Base-by-base conservation (phyloP, 2,113 vertebrate genomes). In the Pampusana beccarii region DNA sequence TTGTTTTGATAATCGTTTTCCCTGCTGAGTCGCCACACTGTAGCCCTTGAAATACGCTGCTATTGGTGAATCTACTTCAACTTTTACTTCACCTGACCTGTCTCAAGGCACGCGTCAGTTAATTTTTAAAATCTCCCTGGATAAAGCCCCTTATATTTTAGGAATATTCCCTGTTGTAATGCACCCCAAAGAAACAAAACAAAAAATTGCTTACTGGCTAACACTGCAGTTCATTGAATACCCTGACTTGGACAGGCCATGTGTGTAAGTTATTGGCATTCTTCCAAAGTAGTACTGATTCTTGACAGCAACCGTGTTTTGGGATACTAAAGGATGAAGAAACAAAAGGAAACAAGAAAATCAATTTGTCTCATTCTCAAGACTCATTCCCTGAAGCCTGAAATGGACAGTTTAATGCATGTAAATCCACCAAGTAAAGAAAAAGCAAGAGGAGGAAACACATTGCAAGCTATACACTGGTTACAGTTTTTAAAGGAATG, bases 1-100 rank as follows among this genome's bases (percentile, higher is more conserved):
- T 93, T 91, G 54, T 91, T 91, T 80, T 64, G 86, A 88, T 77
- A 78, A 66, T 74, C 10, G 3, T 90, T 50, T 93, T 77, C 88
- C 79, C 64, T 83, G 23, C 67, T 74, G 71, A 66, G 53, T 60
- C 93, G 56, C 71, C 75, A 73, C 64, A 60, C 20, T 88, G 42
- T 60, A 65, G 60, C 34, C 38, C 26, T 94, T 70, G 50, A 94
- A 93, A 57, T 67, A 64, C 28, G 9, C 54, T 80, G 21, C 31
- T 79, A 0, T 4, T 86, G 56, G 60, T 88, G 51, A 77, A 80
- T 56, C 25, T 80, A 8, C 26, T 91, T 70, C 23, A 42, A 50
- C 34, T 67, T 91, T 48, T 48, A 2, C 33, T 92, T 91, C 50
- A 38, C 23, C 40, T 90, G 54, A 46, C 19, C 48, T 50, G 12